These are phyloP conservation scores for Uropetala carovei DNA, from an alignment of 2,888 invertebrate species.

Conservation along the genomic window DNA sequence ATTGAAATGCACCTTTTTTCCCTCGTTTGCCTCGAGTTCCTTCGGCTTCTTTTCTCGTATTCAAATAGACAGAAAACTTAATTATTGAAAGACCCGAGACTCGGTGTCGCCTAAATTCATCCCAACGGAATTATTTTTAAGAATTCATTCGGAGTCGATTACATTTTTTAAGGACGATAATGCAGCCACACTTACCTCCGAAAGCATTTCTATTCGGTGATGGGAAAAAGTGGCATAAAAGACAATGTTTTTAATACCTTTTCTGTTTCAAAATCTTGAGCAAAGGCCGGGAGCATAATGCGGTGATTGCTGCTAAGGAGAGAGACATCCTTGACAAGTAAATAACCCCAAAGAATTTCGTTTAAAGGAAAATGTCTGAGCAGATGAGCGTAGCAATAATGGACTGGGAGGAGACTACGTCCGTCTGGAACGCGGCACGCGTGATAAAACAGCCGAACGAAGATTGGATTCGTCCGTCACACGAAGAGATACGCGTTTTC, in stretches of 20 bases:
- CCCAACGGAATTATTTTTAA: neutral
- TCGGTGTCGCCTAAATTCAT: neutral
- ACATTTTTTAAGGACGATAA: neutral
- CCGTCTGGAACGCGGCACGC: neutral
- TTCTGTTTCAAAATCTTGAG: neutral
- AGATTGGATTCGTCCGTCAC: constrained; percentile 35
- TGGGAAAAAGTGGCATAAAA: constrained; percentile 25
- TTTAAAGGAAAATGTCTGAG: neutral
- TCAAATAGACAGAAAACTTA: no score
- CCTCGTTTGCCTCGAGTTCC: neutral
- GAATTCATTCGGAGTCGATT: neutral
- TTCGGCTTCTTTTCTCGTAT: neutral
- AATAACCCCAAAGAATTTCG: constrained; percentile 10
- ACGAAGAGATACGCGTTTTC: neutral
- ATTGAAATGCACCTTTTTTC: neutral
- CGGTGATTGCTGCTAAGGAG: constrained; percentile 7
- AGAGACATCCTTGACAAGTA: constrained; percentile 16
- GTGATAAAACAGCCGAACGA: constrained; percentile 11
- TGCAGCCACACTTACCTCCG: neutral
- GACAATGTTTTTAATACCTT: constrained; percentile 9
- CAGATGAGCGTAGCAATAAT: neutral
- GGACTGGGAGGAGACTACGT: constrained; percentile 12
- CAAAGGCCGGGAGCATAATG: neutral
- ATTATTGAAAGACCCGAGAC: neutral
- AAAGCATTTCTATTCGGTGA: neutral